Conservation (phyloP, 2,113 vertebrate species). For the Poeciliopsis retropinna region DNA sequence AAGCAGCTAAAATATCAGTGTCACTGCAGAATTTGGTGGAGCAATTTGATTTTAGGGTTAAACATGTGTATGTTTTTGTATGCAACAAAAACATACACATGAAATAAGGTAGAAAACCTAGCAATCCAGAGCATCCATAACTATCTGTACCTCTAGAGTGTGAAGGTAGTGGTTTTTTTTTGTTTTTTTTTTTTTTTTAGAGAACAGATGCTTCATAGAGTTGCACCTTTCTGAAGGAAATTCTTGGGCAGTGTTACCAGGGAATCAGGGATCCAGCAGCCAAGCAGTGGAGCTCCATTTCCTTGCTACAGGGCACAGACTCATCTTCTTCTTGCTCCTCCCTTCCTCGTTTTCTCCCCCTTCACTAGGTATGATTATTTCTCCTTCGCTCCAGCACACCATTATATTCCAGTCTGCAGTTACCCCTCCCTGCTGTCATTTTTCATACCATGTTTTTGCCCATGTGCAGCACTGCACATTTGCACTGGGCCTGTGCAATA, state of each 20-base stretch:
- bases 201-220: conserved; percentile 38
- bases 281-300: conserved; percentile 73
- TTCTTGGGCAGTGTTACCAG: conserved; percentile 55
- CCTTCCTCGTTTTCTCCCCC: conserved; percentile 50
- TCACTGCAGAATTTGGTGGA: conserved; percentile 18
- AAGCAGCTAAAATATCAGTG: conserved; percentile 48
- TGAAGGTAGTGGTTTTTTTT: conserved; percentile 1
- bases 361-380: conserved; percentile 79
- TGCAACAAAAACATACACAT: background rate
- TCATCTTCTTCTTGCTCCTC: conserved; percentile 70
- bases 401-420: conserved; percentile 76
- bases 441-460: conserved; percentile 77
- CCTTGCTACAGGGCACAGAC: conserved; percentile 72
- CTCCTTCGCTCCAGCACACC: conserved; percentile 72
- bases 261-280: conserved; percentile 61
- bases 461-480: conserved; percentile 71
- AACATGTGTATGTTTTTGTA: no score
- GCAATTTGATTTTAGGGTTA: conserved; percentile 42
- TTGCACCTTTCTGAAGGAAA: conserved; percentile 54
- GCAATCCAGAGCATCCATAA: conserved; percentile 16
- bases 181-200: conserved; percentile 16
- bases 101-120: background rate
- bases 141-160: conserved; percentile 25
- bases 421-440: conserved; percentile 75
- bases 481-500: conserved; percentile 69